phyloP scores from a whole-genome alignment of 1,140 invertebrate genomes.

The Physella acuta region DNA sequence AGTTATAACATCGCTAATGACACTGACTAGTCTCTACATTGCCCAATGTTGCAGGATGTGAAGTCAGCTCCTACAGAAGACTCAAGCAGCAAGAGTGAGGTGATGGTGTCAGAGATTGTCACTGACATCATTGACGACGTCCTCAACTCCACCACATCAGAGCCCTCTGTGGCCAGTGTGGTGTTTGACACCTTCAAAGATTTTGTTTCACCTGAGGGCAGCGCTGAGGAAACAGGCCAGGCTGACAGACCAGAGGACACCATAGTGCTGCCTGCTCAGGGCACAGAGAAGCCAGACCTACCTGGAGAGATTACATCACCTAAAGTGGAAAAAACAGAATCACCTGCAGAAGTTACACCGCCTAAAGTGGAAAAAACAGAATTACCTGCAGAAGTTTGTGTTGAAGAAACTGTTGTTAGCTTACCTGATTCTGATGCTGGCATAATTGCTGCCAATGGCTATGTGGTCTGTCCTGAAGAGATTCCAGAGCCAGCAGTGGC shows the following conservation, averaged over 20 bases:
- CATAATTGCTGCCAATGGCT: slow-evolving; percentile 46
- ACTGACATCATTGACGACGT: slow-evolving; percentile 54
- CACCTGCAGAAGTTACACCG: neutral
- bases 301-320: neutral
- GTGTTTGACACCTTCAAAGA: slow-evolving; percentile 50
- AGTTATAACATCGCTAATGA: no score
- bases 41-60: no score
- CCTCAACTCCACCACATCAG: slow-evolving; percentile 40
- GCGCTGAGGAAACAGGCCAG: no score
- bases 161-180: slow-evolving; percentile 54
- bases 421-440: slow-evolving; percentile 37
- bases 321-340: neutral
- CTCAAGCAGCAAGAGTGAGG: slow-evolving; percentile 16
- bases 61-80: slow-evolving; percentile 15
- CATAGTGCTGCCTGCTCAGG: neutral
- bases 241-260: slow-evolving; percentile 24
- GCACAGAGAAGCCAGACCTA: neutral
- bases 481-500: neutral
- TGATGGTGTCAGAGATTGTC: slow-evolving; percentile 40
- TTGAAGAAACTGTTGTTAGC: slow-evolving; percentile 15
- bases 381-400: neutral
- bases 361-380: neutral
- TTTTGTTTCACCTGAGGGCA: slow-evolving; percentile 24
- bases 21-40: no score
- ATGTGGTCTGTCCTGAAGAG: slow-evolving; percentile 31